Evolutionary conservation across 2,113 vertebrate species (phyloP).

Genomic region (Sisor rabdophorus): DNA sequence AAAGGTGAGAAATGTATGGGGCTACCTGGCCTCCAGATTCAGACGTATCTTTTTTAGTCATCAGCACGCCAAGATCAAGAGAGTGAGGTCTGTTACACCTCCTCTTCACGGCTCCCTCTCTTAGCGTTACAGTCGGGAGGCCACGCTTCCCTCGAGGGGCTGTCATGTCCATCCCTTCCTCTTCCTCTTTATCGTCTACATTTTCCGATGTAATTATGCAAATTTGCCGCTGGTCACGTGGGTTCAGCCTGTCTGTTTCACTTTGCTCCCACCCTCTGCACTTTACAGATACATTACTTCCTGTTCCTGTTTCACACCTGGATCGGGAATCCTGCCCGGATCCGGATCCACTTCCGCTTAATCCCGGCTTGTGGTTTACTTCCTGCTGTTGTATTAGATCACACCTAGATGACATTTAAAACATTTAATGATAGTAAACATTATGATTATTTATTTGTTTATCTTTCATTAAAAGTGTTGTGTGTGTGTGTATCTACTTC

Average conservation of each 20-base stretch:
- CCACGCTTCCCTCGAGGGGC: conserved; percentile 60
- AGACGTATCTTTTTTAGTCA: conserved; percentile 40
- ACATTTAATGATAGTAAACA: neutral
- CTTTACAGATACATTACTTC: conserved; percentile 62
- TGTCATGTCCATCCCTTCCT: conserved; percentile 43
- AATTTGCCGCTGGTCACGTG: conserved; percentile 7
- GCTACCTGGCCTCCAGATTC: conserved; percentile 49
- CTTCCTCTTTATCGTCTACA: conserved; percentile 46
- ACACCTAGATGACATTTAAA: conserved; percentile 63
- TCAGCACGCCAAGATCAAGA: conserved; percentile 51
- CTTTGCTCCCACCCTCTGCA: conserved; percentile 61
- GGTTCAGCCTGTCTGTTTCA: conserved; percentile 54
- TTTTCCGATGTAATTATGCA: conserved; percentile 21
- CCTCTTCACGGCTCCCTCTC: conserved; percentile 61
- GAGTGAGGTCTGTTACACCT: conserved; percentile 56
- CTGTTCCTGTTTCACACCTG: conserved; percentile 31
- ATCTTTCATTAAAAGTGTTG: neutral
- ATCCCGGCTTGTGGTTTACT: conserved; percentile 76
- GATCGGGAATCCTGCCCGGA: conserved; percentile 20
- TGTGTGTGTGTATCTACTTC: neutral
- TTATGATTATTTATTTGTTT: neutral
- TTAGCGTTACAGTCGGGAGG: conserved; percentile 46
- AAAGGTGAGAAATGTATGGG: neutral
- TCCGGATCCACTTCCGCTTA: conserved; percentile 47
- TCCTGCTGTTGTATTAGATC: conserved; percentile 74